Evolutionary conservation across 2,797 vertebrate genomes (phyloP).

Genomic region (Anabacerthia variegaticeps): DNA sequence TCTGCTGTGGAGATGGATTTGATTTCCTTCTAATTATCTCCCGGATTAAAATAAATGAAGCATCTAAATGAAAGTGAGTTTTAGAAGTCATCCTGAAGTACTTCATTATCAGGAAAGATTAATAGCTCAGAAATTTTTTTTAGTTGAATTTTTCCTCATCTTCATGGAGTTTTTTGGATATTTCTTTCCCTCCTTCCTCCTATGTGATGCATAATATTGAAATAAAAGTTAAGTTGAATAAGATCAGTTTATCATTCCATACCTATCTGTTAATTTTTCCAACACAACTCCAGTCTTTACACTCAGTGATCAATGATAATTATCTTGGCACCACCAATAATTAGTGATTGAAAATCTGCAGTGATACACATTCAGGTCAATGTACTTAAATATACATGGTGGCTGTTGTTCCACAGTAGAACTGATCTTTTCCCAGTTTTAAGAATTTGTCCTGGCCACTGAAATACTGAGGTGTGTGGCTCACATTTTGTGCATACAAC

Average conservation of each 20-base stretch:
- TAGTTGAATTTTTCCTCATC: constrained; percentile 12
- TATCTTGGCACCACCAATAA: not conserved
- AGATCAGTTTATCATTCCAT: not conserved
- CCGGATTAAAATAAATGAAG: constrained; percentile 77
- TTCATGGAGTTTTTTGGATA: constrained; percentile 5
- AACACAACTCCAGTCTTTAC: not conserved
- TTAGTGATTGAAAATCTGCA: not conserved
- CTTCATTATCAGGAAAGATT: constrained; percentile 51
- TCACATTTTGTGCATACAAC: not conserved
- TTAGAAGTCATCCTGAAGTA: constrained; percentile 58
- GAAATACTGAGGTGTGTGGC: not conserved
- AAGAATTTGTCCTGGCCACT: not conserved
- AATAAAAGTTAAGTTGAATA: not conserved
- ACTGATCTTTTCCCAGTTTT: not conserved
- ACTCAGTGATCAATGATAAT: not conserved
- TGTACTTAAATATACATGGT: not conserved
- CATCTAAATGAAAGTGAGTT: constrained; percentile 70
- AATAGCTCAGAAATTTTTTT: not conserved
- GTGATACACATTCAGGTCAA: not conserved
- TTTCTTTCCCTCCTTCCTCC: not conserved
- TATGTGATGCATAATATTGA: not conserved
- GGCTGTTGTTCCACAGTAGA: not conserved
- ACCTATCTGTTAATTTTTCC: not conserved
- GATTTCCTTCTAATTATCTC: constrained; percentile 76
- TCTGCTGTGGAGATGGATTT: constrained; percentile 57